Evolutionary conservation across 2,797 vertebrate genomes (phyloP).

Genomic region (Hemitrygon akajei): DNA sequence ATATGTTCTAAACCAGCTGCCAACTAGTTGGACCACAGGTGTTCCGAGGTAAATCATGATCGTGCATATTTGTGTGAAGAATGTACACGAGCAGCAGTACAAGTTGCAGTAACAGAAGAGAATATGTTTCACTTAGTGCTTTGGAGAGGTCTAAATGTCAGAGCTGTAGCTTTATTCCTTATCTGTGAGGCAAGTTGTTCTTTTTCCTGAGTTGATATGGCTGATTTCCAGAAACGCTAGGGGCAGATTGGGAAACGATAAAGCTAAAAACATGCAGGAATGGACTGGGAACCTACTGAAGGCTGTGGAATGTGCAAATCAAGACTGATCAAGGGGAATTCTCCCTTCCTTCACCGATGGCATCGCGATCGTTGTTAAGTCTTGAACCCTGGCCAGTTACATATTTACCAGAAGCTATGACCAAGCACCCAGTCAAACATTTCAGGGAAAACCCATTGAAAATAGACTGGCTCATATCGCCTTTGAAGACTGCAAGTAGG

Average conservation of each 20-base stretch:
- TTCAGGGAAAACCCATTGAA: constrained; percentile 24
- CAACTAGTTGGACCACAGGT: neutral
- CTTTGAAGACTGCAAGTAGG: neutral
- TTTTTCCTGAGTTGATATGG: neutral
- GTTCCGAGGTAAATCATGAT: neutral
- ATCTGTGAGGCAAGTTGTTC: neutral
- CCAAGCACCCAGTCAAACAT: neutral
- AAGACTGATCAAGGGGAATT: neutral
- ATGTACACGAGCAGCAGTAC: neutral
- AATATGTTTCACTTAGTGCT: neutral
- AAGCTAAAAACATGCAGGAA: too few species aligned
- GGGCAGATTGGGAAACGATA: neutral
- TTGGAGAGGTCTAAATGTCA: neutral
- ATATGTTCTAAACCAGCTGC: neutral
- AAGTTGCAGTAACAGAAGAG: neutral
- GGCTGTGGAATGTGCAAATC: neutral
- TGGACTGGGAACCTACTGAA: neutral
- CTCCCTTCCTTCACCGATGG: neutral
- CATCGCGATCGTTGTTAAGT: neutral
- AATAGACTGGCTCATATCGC: neutral
- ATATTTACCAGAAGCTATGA: constrained; percentile 1
- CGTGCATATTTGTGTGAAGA: neutral
- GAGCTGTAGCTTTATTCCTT: neutral
- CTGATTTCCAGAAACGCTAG: neutral
- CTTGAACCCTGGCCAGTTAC: neutral